These are phyloP conservation scores for Haliaeetus leucogaster DNA, from an alignment of 2,113 vertebrate genomes.

Conservation along the genomic window DNA sequence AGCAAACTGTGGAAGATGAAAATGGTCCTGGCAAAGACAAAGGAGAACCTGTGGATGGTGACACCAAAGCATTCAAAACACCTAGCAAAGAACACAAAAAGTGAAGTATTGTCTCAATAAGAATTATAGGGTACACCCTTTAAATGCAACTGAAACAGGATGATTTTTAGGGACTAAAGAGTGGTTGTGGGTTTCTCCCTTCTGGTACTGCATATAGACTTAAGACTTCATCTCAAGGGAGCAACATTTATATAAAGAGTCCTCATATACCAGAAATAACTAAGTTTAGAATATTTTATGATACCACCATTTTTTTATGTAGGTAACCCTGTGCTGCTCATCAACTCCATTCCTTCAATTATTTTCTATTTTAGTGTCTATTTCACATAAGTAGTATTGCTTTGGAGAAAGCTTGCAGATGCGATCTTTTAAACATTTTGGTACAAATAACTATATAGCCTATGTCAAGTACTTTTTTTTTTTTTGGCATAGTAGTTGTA, in stretches of 20 bases:
- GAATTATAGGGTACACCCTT: neutral
- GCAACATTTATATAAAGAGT: neutral
- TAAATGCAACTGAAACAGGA: neutral
- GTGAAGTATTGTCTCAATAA: slow-evolving; percentile 47
- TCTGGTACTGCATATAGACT: neutral
- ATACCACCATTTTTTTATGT: neutral
- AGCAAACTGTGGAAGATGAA: slow-evolving; percentile 63
- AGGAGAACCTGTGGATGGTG: slow-evolving; percentile 70
- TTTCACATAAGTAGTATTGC: neutral
- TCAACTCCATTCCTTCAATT: neutral
- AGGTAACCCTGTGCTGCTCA: neutral
- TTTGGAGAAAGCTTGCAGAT: neutral
- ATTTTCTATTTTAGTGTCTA: neutral
- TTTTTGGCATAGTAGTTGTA: neutral
- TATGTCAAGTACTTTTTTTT: neutral
- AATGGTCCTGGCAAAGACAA: slow-evolving; percentile 69
- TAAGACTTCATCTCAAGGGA: neutral
- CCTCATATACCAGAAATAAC: neutral
- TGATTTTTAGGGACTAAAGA: neutral
- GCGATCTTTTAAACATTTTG: neutral
- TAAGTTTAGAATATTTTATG: neutral
- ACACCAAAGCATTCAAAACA: slow-evolving; percentile 77
- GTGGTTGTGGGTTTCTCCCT: neutral
- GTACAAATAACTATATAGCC: neutral
- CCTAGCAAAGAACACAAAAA: slow-evolving; percentile 78